Base-by-base conservation (phyloP, 2,888 invertebrate species). In the Thera britannica region DNA sequence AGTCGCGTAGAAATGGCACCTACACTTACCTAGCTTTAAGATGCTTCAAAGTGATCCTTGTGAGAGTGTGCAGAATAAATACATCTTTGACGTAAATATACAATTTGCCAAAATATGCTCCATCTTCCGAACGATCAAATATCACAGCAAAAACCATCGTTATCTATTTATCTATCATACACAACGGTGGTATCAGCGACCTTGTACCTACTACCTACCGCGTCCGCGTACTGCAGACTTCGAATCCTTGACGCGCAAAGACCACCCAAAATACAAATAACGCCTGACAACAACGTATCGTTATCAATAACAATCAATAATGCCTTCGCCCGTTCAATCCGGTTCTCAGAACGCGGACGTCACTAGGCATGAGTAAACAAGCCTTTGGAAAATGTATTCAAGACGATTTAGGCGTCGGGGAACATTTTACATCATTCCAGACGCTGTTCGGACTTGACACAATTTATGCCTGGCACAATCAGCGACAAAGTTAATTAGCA, bases 301-400 rank as follows among this genome's bases (percentile, higher is more conserved):
- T 52, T 58, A 68, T 61, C 68, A 64, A 36, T 51, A 54, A 58
- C 41, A 58, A 59, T 55, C 59, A 65, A 35, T 38, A 12, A 38
- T 35, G 41, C 55, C 52, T 59, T 60, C 2, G 36, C 51, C 49
- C 23, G 58, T 58, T 55, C 58, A 49, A 58, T 62, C 58, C 34
- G 57, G 58, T 58, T 58, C 23, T 36, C 23, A 46, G 44, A 49
- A 38, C 57, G 41, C 41, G 9, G 23, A 23, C 23, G 23, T 23
- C 23, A 23, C 23, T 34, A 35, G 2, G 36, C 11, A 3, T 2
- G 55, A 36, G 41, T 41, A 41, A 41, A 41, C 41, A 41, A 4
- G 41, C 41, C 41, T 41, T 41, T 4, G 1, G 41, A 41, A 7
- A 41, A 41, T 5, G 1, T 41, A 41, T 41, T 41, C 41, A 41